Conservation (phyloP, 2,797 vertebrate species). For the Fringilla coelebs region DNA sequence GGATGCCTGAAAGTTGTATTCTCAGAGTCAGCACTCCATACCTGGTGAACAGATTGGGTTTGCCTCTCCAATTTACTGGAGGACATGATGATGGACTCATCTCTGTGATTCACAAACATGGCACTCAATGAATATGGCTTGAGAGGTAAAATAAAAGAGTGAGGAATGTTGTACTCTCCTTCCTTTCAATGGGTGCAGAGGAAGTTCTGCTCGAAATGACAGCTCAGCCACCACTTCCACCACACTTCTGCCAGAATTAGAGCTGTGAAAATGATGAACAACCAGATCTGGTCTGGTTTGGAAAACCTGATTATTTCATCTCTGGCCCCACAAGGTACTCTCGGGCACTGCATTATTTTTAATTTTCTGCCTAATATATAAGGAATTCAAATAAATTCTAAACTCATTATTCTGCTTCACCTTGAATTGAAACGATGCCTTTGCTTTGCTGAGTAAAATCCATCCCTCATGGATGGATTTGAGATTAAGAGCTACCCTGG, state of each 20-base stretch:
- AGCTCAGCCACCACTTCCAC: background rate
- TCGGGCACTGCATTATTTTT: background rate
- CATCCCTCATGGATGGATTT: background rate
- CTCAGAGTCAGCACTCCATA: background rate
- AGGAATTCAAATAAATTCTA: background rate
- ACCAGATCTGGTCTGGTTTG: background rate
- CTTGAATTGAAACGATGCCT: background rate
- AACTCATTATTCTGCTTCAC: background rate
- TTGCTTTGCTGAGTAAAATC: background rate
- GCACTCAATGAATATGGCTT: background rate
- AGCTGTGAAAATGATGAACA: background rate
- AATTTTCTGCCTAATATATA: background rate
- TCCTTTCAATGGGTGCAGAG: background rate
- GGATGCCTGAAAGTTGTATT: background rate
- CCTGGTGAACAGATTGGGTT: background rate
- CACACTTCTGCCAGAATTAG: fast-evolving
- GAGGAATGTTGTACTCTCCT: background rate
- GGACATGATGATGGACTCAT: background rate
- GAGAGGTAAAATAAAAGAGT: background rate
- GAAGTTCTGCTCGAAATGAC: background rate
- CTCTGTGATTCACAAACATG: background rate
- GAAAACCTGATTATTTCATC: background rate
- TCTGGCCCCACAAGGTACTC: background rate
- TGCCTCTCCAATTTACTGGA: background rate
- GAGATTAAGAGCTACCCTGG: background rate